Evolutionary conservation across 2,113 vertebrate species (phyloP).

Genomic region (Chinchilla lanigera): DNA sequence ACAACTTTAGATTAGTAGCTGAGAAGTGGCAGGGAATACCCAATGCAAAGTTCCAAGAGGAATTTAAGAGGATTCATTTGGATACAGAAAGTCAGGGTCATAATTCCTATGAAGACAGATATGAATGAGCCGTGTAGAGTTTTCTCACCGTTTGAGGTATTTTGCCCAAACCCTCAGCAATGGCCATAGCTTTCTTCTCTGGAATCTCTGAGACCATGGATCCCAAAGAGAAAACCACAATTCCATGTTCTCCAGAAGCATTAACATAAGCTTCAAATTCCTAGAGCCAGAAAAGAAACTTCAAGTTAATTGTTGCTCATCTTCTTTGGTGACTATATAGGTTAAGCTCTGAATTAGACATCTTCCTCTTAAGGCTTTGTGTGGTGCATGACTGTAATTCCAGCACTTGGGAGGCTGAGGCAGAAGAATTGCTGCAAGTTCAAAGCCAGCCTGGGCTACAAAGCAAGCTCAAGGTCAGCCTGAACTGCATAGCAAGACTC

Average conservation of each 20-base stretch:
- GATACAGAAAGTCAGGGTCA: neutral
- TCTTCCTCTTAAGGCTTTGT: neutral
- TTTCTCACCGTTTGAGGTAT: slow-evolving; percentile 93
- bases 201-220: slow-evolving; percentile 93
- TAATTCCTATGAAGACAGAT: neutral
- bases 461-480: neutral
- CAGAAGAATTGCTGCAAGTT: neutral
- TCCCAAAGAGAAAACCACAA: slow-evolving; percentile 95
- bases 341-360: neutral
- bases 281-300: slow-evolving; percentile 83
- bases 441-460: neutral
- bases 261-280: slow-evolving; percentile 93
- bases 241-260: slow-evolving; percentile 93
- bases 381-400: neutral
- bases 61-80: neutral
- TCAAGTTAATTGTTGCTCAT: neutral
- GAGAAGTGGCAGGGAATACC: neutral
- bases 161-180: slow-evolving; percentile 91
- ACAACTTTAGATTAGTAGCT: neutral
- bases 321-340: neutral
- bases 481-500: neutral
- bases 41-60: neutral
- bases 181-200: slow-evolving; percentile 87
- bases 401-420: neutral
- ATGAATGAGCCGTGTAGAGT: neutral